A percentile compares a stretch with the other conserved stretches of the same genome.
Evolutionary conservation across 1,140 invertebrate species (phyloP).

Genomic region (Delia radicum): DNA sequence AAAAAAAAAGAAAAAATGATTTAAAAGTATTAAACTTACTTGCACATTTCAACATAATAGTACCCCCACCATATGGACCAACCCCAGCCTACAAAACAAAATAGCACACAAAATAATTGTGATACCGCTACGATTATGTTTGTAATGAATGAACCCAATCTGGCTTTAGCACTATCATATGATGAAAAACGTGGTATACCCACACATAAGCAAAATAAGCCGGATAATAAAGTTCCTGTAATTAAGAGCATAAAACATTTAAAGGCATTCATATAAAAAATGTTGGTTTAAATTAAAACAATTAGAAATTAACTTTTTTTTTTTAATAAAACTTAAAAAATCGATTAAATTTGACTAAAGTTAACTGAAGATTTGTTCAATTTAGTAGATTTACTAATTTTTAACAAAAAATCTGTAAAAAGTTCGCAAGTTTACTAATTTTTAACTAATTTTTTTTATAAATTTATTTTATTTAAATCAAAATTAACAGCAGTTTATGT

Average conservation of each 20-base stretch:
- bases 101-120: conserved; percentile 90
- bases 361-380: too few relatives aligned
- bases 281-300: too few relatives aligned
- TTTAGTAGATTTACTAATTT: too few relatives aligned
- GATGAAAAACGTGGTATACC: conserved; percentile 83
- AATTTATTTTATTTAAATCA: too few relatives aligned
- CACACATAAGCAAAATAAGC: conserved; percentile 82
- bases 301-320: too few relatives aligned
- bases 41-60: conserved; percentile 80
- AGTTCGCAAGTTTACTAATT: too few relatives aligned
- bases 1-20: not conserved
- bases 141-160: conserved; percentile 75
- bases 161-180: conserved; percentile 67
- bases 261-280: too few relatives aligned
- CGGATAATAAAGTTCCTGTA: conserved; percentile 83
- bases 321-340: too few relatives aligned
- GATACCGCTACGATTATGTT: conserved; percentile 81
- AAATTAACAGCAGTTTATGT: not conserved
- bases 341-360: too few relatives aligned
- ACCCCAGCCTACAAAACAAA: conserved; percentile 94
- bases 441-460: too few relatives aligned
- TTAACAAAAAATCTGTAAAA: too few relatives aligned
- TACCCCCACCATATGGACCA: conserved; percentile 97
- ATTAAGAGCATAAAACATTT: conserved; percentile 21
- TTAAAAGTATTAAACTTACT: conserved; percentile 63